These are phyloP conservation scores for Trichogramma pretiosum DNA, from an alignment of 1,140 invertebrate genomes.

Conservation along the genomic window DNA sequence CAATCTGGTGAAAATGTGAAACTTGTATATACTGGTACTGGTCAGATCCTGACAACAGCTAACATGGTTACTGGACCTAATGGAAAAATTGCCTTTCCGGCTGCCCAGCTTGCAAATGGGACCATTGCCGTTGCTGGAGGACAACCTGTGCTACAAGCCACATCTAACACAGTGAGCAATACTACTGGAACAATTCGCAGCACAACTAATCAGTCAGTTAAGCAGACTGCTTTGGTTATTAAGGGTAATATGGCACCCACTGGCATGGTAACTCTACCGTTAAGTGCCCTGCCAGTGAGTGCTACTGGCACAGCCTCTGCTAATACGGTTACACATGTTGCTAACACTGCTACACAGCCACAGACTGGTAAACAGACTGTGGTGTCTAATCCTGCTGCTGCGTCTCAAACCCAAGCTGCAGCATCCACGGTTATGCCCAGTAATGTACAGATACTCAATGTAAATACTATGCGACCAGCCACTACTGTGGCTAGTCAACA, in stretches of 20 bases:
- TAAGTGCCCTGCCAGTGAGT: conserved; percentile 5
- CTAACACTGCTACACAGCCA: conserved; percentile 59
- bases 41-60: conserved; percentile 37
- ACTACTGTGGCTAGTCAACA: conserved; percentile 62
- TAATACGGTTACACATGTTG: conserved; percentile 51
- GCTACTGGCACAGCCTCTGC: conserved; percentile 23
- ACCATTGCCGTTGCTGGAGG: conserved; percentile 34
- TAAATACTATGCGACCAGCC: conserved; percentile 60
- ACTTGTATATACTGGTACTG: conserved; percentile 41
- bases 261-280: conserved; percentile 21
- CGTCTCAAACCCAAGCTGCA: conserved; percentile 45
- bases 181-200: conserved; percentile 1
- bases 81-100: conserved; percentile 13
- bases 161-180: conserved; percentile 32
- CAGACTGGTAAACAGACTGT: conserved; percentile 56
- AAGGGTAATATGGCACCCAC: conserved; percentile 1
- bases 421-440: conserved; percentile 54
- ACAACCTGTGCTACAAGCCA: conserved; percentile 31
- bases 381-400: conserved; percentile 37
- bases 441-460: conserved; percentile 79
- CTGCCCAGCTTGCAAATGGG: conserved; percentile 35
- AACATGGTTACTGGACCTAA: conserved; percentile 11
- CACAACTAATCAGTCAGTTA: not conserved
- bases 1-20: conserved; percentile 39
- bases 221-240: not conserved